Evolutionary conservation across 1,140 invertebrate genomes (phyloP).

Genomic region (Drosophila kepulauana): DNA sequence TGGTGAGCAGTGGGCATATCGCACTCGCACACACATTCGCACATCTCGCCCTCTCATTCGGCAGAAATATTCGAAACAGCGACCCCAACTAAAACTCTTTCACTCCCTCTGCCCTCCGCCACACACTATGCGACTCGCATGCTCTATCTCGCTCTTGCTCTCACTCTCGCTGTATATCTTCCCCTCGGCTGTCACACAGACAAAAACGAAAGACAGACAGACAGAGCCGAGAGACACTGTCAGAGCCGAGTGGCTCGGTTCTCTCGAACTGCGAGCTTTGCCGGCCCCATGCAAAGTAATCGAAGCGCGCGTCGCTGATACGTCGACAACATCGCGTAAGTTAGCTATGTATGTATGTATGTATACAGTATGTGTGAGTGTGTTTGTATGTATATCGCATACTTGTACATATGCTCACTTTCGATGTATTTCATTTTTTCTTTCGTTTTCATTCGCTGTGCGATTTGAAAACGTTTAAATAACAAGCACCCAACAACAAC

Average conservation of each 20-base stretch:
- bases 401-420: constrained; percentile 72
- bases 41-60: neutral
- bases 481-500: constrained; percentile 65
- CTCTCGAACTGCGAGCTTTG: constrained; percentile 39
- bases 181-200: constrained; percentile 2
- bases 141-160: neutral
- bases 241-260: constrained; percentile 2
- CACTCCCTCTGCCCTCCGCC: neutral
- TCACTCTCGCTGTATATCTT: neutral
- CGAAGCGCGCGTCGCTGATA: constrained; percentile 65
- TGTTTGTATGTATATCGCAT: constrained; percentile 7
- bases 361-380: neutral
- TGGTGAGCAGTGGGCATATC: constrained; percentile 16
- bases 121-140: neutral
- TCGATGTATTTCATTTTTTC: constrained; percentile 84
- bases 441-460: constrained; percentile 83
- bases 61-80: neutral
- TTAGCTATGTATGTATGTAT: constrained; percentile 17
- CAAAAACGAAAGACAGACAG: neutral
- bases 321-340: constrained; percentile 65
- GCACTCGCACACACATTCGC: constrained; percentile 16
- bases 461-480: constrained; percentile 82
- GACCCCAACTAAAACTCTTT: neutral
- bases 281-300: constrained; percentile 51
- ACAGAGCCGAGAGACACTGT: too few relatives aligned